Evolutionary conservation across 2,113 vertebrate species (phyloP).

Genomic region (Pterocles gutturalis): DNA sequence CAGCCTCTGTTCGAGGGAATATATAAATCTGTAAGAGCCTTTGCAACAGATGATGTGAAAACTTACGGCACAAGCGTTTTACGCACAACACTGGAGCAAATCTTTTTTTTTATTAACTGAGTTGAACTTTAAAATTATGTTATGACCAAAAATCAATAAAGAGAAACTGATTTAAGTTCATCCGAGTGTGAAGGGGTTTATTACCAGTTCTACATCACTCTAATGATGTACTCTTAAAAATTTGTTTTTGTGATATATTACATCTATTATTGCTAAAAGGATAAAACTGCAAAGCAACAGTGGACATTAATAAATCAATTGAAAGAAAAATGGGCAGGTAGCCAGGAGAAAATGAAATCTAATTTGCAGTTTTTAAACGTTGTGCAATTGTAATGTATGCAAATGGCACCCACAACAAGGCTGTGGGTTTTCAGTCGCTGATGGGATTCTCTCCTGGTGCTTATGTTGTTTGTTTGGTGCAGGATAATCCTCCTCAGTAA

Average conservation of each 20-base stretch:
- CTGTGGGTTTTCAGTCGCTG: constrained; percentile 8
- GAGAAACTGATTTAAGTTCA: constrained; percentile 91
- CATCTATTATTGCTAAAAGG: constrained; percentile 89
- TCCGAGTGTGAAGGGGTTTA: constrained; percentile 88
- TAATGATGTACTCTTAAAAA: constrained; percentile 90
- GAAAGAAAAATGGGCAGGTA: constrained; percentile 78
- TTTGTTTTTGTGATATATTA: constrained; percentile 88
- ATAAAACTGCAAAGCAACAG: constrained; percentile 85
- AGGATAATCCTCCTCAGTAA: constrained; percentile 21
- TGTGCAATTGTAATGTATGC: constrained; percentile 68
- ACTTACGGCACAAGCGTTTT: constrained; percentile 74
- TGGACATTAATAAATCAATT: constrained; percentile 87
- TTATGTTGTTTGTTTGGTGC: constrained; percentile 19
- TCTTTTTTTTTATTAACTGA: constrained; percentile 88
- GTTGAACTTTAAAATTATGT: constrained; percentile 91
- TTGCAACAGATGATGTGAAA: constrained; percentile 65
- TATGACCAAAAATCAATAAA: constrained; percentile 91
- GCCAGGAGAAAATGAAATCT: constrained; percentile 75
- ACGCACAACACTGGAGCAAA: constrained; percentile 74
- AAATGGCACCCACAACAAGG: constrained; percentile 29
- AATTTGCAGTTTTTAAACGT: constrained; percentile 63
- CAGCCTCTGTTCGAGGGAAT: constrained; percentile 14
- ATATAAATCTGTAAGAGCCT: constrained; percentile 39
- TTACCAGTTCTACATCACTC: constrained; percentile 87
- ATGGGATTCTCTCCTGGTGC: constrained; percentile 37